Conservation (phyloP, 2,888 invertebrate species). For the Erebia epiphron region DNA sequence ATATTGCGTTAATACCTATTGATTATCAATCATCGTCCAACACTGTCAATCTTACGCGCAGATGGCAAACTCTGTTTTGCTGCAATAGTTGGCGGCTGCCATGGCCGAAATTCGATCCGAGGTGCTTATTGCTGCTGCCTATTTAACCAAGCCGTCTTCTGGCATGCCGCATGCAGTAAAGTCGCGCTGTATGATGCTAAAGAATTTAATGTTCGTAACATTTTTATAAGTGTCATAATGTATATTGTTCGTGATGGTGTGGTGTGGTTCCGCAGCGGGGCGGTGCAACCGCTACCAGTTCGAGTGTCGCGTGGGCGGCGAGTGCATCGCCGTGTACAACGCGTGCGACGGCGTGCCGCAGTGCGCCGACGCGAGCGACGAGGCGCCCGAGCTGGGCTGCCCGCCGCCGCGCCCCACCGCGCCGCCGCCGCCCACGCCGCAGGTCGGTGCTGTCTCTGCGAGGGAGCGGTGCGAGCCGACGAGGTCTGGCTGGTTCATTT, state of each 20-base stretch:
- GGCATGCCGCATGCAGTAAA: too few relatives aligned
- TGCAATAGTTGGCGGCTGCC: too few relatives aligned
- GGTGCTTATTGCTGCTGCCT: too few relatives aligned
- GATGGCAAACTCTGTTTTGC: too few relatives aligned
- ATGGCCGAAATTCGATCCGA: too few relatives aligned
- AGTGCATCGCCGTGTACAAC: slow-evolving; percentile 97
- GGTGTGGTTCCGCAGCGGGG: slow-evolving; percentile 52
- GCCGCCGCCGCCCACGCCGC: slow-evolving; percentile 35
- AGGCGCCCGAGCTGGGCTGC: slow-evolving; percentile 92
- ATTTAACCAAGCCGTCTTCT: too few relatives aligned
- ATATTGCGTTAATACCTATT: too few relatives aligned
- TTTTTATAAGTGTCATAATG: too few relatives aligned
- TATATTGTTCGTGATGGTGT: background rate
- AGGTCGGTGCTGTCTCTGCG: background rate
- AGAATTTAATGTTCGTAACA: too few relatives aligned
- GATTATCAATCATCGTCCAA: too few relatives aligned
- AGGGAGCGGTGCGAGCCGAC: slow-evolving; percentile 10
- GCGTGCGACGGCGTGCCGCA: slow-evolving; percentile 97
- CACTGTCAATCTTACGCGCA: too few relatives aligned
- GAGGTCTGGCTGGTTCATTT: background rate
- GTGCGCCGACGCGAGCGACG: slow-evolving; percentile 95
- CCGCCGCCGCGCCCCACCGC: slow-evolving; percentile 69
- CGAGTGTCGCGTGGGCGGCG: slow-evolving; percentile 91
- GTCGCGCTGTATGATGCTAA: too few relatives aligned
- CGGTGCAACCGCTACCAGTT: slow-evolving; percentile 94